These are phyloP conservation scores for Idaea dimidiata DNA, from an alignment of 2,888 invertebrate genomes.

Conservation along the genomic window DNA sequence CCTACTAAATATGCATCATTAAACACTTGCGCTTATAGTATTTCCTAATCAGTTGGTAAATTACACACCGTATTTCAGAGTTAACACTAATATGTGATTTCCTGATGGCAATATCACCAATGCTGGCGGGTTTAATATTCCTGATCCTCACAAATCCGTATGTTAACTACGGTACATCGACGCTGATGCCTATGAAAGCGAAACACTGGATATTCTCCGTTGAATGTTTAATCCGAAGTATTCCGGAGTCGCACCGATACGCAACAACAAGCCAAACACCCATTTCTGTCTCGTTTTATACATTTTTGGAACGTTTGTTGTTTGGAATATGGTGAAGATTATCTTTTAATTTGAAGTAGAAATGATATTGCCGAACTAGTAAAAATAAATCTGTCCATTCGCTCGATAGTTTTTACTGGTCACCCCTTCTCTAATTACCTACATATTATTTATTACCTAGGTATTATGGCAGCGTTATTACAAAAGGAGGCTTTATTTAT, in stretches of 20 bases:
- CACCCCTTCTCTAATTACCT: too few species aligned
- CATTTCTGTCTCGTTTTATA: constrained; percentile 26
- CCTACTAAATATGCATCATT: not conserved
- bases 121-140: constrained; percentile 59
- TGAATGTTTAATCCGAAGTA: constrained; percentile 55
- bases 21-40: not conserved
- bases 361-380: too few species aligned
- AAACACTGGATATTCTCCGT: constrained; percentile 55
- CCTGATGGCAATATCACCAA: constrained; percentile 31
- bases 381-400: too few species aligned
- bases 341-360: not conserved
- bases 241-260: constrained; percentile 37
- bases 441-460: too few species aligned
- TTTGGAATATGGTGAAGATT: not conserved
- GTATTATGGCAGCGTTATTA: too few species aligned
- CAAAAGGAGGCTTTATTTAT: too few species aligned
- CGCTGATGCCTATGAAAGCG: constrained; percentile 45
- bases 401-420: too few species aligned
- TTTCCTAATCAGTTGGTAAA: not conserved
- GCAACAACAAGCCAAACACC: constrained; percentile 36
- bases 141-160: constrained; percentile 60
- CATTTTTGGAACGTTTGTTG: not conserved
- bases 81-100: constrained; percentile 18
- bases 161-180: constrained; percentile 46
- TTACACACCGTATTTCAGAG: not conserved